Evolutionary conservation across 2,797 vertebrate species (phyloP).

Genomic region (Poeciliopsis paucimaculata): DNA sequence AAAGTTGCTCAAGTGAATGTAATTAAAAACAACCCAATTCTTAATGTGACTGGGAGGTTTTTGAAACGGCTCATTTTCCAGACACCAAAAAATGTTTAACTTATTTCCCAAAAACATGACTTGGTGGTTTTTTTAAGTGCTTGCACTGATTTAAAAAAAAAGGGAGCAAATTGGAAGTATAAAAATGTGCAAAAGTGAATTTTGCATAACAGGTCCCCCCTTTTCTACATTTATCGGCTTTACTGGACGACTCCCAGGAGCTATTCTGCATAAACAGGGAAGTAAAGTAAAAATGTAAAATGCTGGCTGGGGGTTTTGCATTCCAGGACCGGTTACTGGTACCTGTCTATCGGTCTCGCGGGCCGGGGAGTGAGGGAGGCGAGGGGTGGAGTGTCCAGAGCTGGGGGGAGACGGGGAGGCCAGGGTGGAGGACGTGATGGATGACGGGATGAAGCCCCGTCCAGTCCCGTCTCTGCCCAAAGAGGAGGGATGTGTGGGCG

Average conservation of each 20-base stretch:
- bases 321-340: constrained; percentile 6
- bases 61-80: too few relatives aligned
- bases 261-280: constrained; percentile 44
- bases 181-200: too few relatives aligned
- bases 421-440: constrained; percentile 88
- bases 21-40: too few relatives aligned
- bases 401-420: constrained; percentile 90
- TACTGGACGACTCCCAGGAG: constrained; percentile 51
- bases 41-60: too few relatives aligned
- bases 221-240: constrained; percentile 1
- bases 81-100: too few relatives aligned
- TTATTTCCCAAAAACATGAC: too few relatives aligned
- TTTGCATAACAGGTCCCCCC: too few relatives aligned
- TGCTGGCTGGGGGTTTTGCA: constrained; percentile 1
- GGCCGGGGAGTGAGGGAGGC: constrained; percentile 86
- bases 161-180: too few relatives aligned
- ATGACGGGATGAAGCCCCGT: constrained; percentile 85
- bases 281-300: constrained; percentile 23
- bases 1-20: too few relatives aligned
- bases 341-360: constrained; percentile 85
- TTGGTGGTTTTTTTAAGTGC: too few relatives aligned
- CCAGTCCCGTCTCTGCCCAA: constrained; percentile 80
- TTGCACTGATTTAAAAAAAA: too few relatives aligned
- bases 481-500: constrained; percentile 78
- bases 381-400: constrained; percentile 89